phyloP scores from a whole-genome alignment of 2,113 vertebrate species.

The Oophaga pumilio region DNA sequence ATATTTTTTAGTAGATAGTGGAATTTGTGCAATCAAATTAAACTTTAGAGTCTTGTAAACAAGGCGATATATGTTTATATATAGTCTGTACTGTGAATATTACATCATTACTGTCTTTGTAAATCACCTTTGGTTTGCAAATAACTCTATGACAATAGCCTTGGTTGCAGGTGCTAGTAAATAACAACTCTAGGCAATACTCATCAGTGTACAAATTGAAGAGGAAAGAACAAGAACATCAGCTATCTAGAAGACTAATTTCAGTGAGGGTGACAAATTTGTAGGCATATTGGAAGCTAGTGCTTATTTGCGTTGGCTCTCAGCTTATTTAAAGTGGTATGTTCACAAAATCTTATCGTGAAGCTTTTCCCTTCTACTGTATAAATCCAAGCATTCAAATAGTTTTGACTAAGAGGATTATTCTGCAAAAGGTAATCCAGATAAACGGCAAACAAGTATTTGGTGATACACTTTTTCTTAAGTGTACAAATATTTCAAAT shows the following conservation, averaged over 20 bases:
- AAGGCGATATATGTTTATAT: background rate
- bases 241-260: slow-evolving; percentile 47
- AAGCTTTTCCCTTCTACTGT: slow-evolving; percentile 34
- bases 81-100: background rate
- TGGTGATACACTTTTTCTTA: background rate
- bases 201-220: slow-evolving; percentile 53
- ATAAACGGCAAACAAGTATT: slow-evolving; percentile 13
- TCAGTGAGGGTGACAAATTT: slow-evolving; percentile 25
- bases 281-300: slow-evolving; percentile 6
- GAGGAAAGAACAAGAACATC: slow-evolving; percentile 51
- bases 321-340: slow-evolving; percentile 25
- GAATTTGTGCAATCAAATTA: background rate
- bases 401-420: slow-evolving; percentile 47
- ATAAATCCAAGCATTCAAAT: slow-evolving; percentile 50
- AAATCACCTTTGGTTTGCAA: slow-evolving; percentile 16
- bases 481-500: background rate
- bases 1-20: background rate
- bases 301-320: slow-evolving; percentile 32
- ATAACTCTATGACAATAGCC: slow-evolving; percentile 41
- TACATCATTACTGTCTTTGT: slow-evolving; percentile 14
- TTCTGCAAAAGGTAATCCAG: slow-evolving; percentile 13
- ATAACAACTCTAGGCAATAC: slow-evolving; percentile 38
- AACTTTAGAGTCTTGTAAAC: background rate
- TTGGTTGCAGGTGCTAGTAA: slow-evolving; percentile 42
- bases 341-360: slow-evolving; percentile 56